These are phyloP conservation scores for Biston stratarius DNA, from an alignment of 2,888 invertebrate species.

Conservation along the genomic window DNA sequence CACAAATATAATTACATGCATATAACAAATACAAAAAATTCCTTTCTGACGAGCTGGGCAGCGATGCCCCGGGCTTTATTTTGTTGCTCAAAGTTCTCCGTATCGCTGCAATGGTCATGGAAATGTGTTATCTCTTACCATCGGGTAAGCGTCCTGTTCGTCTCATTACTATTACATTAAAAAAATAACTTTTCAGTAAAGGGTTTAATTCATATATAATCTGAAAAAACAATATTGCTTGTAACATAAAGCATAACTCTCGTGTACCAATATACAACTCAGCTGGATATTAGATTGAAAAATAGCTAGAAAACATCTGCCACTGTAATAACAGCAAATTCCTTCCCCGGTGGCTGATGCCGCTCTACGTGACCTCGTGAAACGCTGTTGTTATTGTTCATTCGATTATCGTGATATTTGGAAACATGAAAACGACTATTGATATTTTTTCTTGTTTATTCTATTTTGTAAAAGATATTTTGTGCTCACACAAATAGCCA, in stretches of 20 bases:
- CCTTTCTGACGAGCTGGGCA: no score
- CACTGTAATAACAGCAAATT: slow-evolving; percentile 76
- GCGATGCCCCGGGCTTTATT: no score
- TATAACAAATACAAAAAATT: no score
- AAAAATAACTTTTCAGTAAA: background rate
- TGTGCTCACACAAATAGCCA: no score
- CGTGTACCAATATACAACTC: slow-evolving; percentile 27
- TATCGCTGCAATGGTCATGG: no score
- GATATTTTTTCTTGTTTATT: background rate
- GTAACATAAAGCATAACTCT: background rate
- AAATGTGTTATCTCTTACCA: no score
- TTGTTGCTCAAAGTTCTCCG: no score
- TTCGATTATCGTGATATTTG: slow-evolving; percentile 25
- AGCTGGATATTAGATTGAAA: slow-evolving; percentile 65
- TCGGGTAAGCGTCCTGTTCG: no score
- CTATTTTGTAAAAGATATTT: no score
- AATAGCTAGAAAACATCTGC: slow-evolving; percentile 72
- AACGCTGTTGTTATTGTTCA: slow-evolving; percentile 42
- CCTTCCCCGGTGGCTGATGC: slow-evolving; percentile 62
- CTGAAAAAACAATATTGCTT: background rate
- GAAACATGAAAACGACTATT: background rate
- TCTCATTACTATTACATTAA: no score
- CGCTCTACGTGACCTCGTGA: slow-evolving; percentile 67
- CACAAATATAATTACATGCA: no score
- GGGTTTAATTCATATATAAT: background rate